A percentile compares a stretch with the other conserved stretches of the same genome.
These are phyloP conservation scores for Heteromyza rotundicornis DNA, from an alignment of 2,888 invertebrate species.

Conservation along the genomic window DNA sequence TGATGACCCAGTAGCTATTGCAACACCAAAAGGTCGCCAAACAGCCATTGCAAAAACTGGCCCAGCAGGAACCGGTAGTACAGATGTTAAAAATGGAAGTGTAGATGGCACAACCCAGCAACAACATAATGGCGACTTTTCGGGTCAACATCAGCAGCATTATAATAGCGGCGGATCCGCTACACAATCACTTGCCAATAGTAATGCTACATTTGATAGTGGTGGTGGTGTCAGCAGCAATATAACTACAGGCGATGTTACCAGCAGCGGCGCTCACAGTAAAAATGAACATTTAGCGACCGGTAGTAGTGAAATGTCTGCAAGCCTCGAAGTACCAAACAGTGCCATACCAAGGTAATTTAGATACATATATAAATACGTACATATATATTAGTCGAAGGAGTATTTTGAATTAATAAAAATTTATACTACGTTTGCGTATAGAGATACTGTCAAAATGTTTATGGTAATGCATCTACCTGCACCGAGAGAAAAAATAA, in stretches of 20 bases:
- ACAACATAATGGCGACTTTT: constrained; percentile 63
- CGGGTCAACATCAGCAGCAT: constrained; percentile 38
- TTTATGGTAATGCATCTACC: too few species aligned
- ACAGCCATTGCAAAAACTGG: constrained; percentile 13
- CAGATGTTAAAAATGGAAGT: constrained; percentile 9
- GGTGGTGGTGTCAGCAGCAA: constrained; percentile 57
- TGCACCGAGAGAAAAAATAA: too few species aligned
- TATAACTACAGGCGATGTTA: too few species aligned
- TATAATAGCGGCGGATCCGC: constrained; percentile 17
- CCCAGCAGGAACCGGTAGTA: constrained; percentile 8
- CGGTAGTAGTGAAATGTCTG: constrained; percentile 45
- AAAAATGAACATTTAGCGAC: constrained; percentile 25
- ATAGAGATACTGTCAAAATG: constrained; percentile 5
- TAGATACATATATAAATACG: too few species aligned
- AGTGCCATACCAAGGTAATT: constrained; percentile 58
- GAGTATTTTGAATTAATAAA: too few species aligned
- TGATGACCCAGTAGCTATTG: constrained; percentile 76
- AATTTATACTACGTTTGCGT: too few species aligned
- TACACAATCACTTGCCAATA: constrained; percentile 19
- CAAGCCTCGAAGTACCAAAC: constrained; percentile 56
- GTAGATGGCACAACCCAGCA: constrained; percentile 27
- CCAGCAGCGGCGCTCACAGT: neutral
- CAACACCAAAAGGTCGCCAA: constrained; percentile 53
- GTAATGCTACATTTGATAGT: constrained; percentile 42
- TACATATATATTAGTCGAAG: too few species aligned